phyloP scores from a whole-genome alignment of 2,797 vertebrate species.

The Pantherophis vulpinus region DNA sequence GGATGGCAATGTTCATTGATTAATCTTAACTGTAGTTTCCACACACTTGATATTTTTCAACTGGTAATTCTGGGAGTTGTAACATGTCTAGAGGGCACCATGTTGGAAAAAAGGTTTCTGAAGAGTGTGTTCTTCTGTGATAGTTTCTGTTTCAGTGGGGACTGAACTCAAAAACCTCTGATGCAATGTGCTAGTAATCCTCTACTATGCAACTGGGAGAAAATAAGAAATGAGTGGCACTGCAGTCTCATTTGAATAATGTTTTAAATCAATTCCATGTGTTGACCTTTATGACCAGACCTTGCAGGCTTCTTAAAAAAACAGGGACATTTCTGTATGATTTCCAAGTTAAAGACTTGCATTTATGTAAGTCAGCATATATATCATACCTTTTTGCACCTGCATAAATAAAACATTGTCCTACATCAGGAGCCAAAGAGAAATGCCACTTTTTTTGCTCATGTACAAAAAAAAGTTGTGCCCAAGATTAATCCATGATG shows the following conservation, averaged over 20 bases:
- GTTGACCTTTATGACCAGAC: slow-evolving; percentile 58
- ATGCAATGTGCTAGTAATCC: slow-evolving; percentile 8
- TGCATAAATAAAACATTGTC: slow-evolving; percentile 61
- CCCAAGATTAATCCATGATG: slow-evolving; percentile 42
- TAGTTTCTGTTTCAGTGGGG: neutral
- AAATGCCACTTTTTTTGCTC: slow-evolving; percentile 32
- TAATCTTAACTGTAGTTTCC: neutral
- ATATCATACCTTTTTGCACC: slow-evolving; percentile 40
- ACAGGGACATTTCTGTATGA: slow-evolving; percentile 51
- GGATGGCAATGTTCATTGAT: neutral
- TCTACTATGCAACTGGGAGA: slow-evolving; percentile 43
- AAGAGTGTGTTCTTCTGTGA: neutral
- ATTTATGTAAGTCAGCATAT: slow-evolving; percentile 48
- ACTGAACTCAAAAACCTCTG: neutral
- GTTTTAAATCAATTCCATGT: slow-evolving; percentile 64
- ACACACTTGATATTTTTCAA: neutral
- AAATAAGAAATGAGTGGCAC: slow-evolving; percentile 49
- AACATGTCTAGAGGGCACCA: neutral
- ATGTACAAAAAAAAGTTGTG: slow-evolving; percentile 49
- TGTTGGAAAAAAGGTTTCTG: neutral
- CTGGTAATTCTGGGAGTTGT: neutral
- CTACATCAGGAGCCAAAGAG: slow-evolving; percentile 43
- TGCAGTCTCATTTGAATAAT: slow-evolving; percentile 57
- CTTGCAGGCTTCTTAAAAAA: slow-evolving; percentile 60
- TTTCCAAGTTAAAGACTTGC: slow-evolving; percentile 48